Base-by-base conservation (phyloP, 2,113 vertebrate species). In the Sula dactylatra region DNA sequence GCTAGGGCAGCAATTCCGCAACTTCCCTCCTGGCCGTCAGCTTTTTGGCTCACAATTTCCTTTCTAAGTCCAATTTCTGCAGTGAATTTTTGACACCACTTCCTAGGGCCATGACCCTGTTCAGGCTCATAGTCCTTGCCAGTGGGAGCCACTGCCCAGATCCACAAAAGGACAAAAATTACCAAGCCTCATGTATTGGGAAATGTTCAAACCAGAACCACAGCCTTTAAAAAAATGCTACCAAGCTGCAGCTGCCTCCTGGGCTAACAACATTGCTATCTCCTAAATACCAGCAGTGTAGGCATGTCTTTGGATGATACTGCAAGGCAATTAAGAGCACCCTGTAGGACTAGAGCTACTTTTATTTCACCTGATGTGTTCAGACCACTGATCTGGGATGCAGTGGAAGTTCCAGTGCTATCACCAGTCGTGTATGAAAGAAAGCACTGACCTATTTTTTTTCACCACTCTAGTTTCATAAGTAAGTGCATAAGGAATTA, bases 41-140 rank as follows among this genome's bases (percentile, higher is more conserved):
- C 56, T 76, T 90, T 8, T 8, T 54, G 40, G 44, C 13, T 55
- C 45, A 40, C 73, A 45, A 8, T 54, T 82, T 45, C 36, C 42
- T 58, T 56, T 29, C 24, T 6, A 38, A 52, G 21, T 32, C 36
- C 29, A 16, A 54, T n/a, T 72, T 73, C 47, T 11, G 2, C 58
- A 62, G 40, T 16, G 34, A 62, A 47, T 32, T 81, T 81, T 25
- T 58, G 31, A 49, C 24, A 11, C 21, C 26, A 6, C 8, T 56
- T 65, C 45, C 10, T 13, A 25, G 45, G 10, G 27, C 26, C 0
- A 0, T 7, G 14, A 42, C 21, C 21, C 54, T 19, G 12, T 81
- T 54, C 26, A 45, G 32, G 16, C n/a, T 49, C 3, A 0, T 1
- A 16, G 34, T 25, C 59, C 50, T 52, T 69, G 27, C 13, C 2